Evolutionary conservation across 2,888 invertebrate genomes (phyloP).

Genomic region (Mylabris sibirica): DNA sequence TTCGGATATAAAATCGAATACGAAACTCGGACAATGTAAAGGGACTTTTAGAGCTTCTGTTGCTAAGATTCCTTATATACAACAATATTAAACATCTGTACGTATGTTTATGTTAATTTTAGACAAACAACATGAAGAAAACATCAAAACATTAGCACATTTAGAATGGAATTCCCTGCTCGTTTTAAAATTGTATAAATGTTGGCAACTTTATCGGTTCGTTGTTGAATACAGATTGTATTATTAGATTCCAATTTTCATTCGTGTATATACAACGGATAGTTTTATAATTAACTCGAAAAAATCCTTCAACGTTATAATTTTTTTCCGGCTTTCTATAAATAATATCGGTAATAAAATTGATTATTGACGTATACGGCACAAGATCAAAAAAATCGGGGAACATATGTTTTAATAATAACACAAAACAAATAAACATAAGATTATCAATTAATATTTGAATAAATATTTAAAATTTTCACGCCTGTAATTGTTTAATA

Average conservation of each 20-base stretch:
- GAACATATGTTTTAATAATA: neutral
- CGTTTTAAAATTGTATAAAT: conserved; percentile 29
- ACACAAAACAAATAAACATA: neutral
- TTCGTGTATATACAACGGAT: neutral
- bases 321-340: neutral
- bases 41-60: neutral
- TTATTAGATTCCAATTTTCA: neutral
- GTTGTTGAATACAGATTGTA: neutral
- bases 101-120: conserved; percentile 32
- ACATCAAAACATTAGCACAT: conserved; percentile 29
- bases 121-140: conserved; percentile 18
- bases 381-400: neutral
- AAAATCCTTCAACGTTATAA: neutral
- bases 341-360: neutral
- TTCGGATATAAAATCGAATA: too few relatives aligned
- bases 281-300: neutral
- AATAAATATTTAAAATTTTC: too few relatives aligned
- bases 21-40: too few relatives aligned
- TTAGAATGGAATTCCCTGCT: conserved; percentile 40
- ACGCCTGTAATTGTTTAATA: too few relatives aligned
- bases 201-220: conserved; percentile 13
- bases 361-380: neutral
- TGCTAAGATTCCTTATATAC: too few relatives aligned
- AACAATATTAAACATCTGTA: conserved; percentile 30
- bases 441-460: too few relatives aligned